These are phyloP conservation scores for Synaphobranchus kaupii DNA, from an alignment of 2,797 vertebrate species.

Conservation along the genomic window DNA sequence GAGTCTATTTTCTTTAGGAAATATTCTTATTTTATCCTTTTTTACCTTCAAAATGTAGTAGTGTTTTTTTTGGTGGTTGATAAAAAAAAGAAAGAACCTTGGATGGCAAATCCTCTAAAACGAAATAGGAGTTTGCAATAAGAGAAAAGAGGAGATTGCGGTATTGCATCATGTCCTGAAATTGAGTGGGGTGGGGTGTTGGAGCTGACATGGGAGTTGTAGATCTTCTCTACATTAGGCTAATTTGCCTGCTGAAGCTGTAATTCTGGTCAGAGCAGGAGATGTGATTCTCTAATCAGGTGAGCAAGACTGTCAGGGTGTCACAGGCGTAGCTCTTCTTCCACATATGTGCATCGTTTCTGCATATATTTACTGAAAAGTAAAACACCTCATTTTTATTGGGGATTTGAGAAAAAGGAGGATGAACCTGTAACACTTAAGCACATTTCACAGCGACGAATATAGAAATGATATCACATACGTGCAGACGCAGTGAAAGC, in stretches of 20 bases:
- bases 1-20: too few relatives aligned
- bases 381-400: neutral
- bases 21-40: too few relatives aligned
- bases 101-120: neutral
- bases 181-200: neutral
- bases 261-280: neutral
- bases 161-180: neutral
- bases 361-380: neutral
- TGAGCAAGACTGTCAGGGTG: neutral
- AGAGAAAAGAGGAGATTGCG: neutral
- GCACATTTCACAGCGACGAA: neutral
- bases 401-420: too few relatives aligned
- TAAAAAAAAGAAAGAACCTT: too few relatives aligned
- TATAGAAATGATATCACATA: neutral
- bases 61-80: too few relatives aligned
- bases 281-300: slow-evolving; percentile 1
- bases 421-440: neutral
- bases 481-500: neutral
- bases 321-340: neutral
- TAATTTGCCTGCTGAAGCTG: neutral
- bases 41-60: too few relatives aligned
- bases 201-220: neutral
- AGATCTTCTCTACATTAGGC: neutral
- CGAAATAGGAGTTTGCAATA: neutral
- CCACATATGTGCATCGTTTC: neutral